These are phyloP conservation scores for Coregonus ussuriensis DNA, from an alignment of 2,797 vertebrate genomes.

Conservation along the genomic window DNA sequence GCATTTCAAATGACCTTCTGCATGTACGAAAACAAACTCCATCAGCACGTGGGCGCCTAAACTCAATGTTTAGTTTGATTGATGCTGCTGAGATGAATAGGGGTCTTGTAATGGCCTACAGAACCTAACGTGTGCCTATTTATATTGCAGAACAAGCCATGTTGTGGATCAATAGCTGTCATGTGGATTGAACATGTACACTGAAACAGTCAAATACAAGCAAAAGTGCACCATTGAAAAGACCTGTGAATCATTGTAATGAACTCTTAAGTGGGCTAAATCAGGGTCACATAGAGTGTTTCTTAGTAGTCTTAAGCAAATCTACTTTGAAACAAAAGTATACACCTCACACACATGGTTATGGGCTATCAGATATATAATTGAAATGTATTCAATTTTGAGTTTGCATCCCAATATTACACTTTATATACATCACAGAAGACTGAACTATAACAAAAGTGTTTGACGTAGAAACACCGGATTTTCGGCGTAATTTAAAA, in stretches of 20 bases:
- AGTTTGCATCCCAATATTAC: too few relatives aligned
- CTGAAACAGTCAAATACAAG: neutral
- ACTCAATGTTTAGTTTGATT: conserved; percentile 34
- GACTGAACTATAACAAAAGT: too few relatives aligned
- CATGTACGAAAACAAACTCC: conserved; percentile 47
- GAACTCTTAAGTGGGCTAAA: too few relatives aligned
- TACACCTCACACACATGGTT: too few relatives aligned
- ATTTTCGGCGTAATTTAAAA: too few relatives aligned
- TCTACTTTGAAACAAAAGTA: too few relatives aligned
- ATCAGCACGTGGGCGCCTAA: conserved; percentile 27
- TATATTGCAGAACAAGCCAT: neutral
- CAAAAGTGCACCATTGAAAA: conserved; percentile 22
- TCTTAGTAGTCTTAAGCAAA: too few relatives aligned
- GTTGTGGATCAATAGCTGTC: neutral
- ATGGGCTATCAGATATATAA: too few relatives aligned
- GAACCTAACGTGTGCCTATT: conserved; percentile 6
- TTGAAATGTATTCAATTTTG: too few relatives aligned
- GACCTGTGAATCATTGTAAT: neutral
- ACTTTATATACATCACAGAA: too few relatives aligned
- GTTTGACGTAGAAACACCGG: too few relatives aligned
- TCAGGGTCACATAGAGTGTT: too few relatives aligned
- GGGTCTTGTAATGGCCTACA: neutral
- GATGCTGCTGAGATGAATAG: neutral
- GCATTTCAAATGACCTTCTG: conserved; percentile 52
- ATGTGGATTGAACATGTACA: neutral